Percentiles rank a stretch among this genome's conserved stretches.
Evolutionary conservation across 2,113 vertebrate genomes (phyloP).

Genomic region (Loxodonta africana): DNA sequence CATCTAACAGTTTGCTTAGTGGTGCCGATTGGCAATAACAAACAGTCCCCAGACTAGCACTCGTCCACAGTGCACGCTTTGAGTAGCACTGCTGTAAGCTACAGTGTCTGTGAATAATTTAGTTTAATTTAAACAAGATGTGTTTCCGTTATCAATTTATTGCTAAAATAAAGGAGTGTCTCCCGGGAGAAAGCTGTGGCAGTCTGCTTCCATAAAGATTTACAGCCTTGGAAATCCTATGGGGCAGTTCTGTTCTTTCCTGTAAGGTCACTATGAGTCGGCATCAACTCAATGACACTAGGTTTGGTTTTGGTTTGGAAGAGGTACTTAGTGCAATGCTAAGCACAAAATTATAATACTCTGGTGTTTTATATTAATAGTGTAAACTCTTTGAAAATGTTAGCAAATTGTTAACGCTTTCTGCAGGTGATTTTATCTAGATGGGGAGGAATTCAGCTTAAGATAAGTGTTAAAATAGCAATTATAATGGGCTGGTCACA

Average conservation of each 20-base stretch:
- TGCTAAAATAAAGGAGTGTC: neutral
- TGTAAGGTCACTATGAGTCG: neutral
- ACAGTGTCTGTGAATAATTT: neutral
- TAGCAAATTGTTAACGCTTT: slow-evolving; percentile 8
- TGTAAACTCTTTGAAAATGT: neutral
- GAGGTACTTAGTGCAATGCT: neutral
- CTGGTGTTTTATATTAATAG: neutral
- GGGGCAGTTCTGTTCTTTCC: neutral
- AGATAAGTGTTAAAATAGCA: slow-evolving; percentile 34
- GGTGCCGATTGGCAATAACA: neutral
- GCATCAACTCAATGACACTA: neutral
- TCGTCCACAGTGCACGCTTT: neutral
- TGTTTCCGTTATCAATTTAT: neutral
- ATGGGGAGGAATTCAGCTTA: slow-evolving; percentile 3
- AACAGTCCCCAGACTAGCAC: neutral
- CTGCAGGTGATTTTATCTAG: neutral
- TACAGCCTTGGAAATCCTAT: neutral
- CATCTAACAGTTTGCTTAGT: neutral
- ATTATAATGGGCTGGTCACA: neutral
- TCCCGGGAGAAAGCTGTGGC: neutral
- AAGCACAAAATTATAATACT: neutral
- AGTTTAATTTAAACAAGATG: slow-evolving; percentile 35
- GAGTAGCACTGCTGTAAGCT: neutral
- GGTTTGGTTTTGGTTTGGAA: neutral
- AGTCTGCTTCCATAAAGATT: neutral